These are phyloP conservation scores for Dromiciops gliroides DNA, from an alignment of 2,113 vertebrate genomes.

Conservation along the genomic window DNA sequence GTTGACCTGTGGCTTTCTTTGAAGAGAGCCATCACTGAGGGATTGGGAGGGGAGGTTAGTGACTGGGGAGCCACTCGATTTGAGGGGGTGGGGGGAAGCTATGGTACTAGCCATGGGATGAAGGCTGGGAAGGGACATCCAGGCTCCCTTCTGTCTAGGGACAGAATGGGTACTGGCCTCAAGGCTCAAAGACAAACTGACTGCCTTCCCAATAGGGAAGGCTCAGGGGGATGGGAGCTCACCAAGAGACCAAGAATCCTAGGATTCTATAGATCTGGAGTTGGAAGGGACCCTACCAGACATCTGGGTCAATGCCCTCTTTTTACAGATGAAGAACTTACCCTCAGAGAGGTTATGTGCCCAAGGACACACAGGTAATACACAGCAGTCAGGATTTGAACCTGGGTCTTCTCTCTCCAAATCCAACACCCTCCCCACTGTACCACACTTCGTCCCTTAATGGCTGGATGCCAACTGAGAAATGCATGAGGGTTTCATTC, in stretches of 20 bases:
- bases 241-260: slow-evolving; percentile 4
- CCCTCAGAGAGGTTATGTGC: background rate
- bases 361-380: background rate
- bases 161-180: background rate
- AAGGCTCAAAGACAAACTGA: background rate
- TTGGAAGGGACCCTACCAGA: background rate
- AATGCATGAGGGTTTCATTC: background rate
- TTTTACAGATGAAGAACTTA: background rate
- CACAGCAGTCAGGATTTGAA: background rate
- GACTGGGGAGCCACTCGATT: background rate
- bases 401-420: background rate
- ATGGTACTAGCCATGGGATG: background rate
- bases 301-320: too few relatives aligned
- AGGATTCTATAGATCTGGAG: background rate
- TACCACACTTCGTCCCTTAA: background rate
- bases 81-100: background rate
- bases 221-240: background rate
- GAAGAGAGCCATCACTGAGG: background rate
- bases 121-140: background rate
- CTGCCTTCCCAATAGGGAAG: background rate
- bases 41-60: background rate
- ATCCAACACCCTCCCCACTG: background rate
- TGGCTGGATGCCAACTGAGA: background rate
- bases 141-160: background rate
- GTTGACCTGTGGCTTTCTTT: background rate